phyloP scores from a whole-genome alignment of 2,113 vertebrate genomes.

The Emberiza fucata region DNA sequence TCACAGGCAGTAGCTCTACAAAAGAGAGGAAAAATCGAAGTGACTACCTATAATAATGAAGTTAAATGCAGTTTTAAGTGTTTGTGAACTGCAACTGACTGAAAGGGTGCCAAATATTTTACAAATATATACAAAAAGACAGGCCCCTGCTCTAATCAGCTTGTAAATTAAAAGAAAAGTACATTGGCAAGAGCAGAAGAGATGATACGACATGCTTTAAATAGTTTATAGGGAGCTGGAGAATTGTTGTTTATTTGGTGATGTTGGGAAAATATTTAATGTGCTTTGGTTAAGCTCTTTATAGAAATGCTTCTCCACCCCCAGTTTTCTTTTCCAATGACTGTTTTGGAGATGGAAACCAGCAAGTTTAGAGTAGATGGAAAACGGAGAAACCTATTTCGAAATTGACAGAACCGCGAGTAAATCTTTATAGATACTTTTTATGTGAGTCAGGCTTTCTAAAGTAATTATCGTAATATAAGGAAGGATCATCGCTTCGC shows the following conservation, averaged over 20 bases:
- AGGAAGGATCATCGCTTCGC: conserved; percentile 24
- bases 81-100: not conserved
- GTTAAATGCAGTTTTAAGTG: conserved; percentile 9
- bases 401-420: conserved; percentile 51
- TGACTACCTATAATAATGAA: conserved; percentile 2
- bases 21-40: not conserved
- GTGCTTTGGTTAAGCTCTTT: conserved; percentile 53
- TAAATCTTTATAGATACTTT: conserved; percentile 61
- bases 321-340: conserved; percentile 18
- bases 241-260: conserved; percentile 66
- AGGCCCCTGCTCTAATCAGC: conserved; percentile 32
- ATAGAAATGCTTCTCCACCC: conserved; percentile 51
- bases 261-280: conserved; percentile 69
- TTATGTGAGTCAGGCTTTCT: conserved; percentile 55
- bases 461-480: conserved; percentile 43
- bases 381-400: conserved; percentile 43
- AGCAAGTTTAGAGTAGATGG: conserved; percentile 23
- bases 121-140: conserved; percentile 40
- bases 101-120: conserved; percentile 52
- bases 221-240: conserved; percentile 65
- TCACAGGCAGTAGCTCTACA: not conserved
- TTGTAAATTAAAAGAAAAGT: conserved; percentile 57
- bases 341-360: conserved; percentile 55
- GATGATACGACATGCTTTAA: conserved; percentile 61
- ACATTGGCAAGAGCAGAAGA: conserved; percentile 55